Percentiles rank a stretch among this genome's conserved stretches.
Conservation (phyloP, 1,140 invertebrate genomes). For the Diabrotica undecimpunctata region DNA sequence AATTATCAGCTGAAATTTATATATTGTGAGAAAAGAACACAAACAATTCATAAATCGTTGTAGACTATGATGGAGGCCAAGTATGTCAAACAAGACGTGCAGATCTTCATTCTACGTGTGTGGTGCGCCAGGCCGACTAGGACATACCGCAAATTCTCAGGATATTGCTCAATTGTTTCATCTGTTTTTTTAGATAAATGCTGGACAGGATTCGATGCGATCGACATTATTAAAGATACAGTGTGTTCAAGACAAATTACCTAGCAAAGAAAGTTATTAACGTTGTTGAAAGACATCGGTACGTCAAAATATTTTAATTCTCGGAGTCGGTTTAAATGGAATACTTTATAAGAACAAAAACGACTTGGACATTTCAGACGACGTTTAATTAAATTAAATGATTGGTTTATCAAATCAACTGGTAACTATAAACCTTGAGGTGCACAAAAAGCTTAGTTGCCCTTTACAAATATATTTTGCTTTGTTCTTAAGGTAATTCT, state of each 20-base stretch:
- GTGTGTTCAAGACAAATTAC: neutral
- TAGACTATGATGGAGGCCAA: conserved; percentile 26
- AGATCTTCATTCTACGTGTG: conserved; percentile 26
- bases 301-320: too few species aligned
- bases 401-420: too few species aligned
- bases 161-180: conserved; percentile 26
- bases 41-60: conserved; percentile 1
- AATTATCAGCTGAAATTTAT: neutral
- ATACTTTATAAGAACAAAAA: too few species aligned
- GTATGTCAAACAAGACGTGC: conserved; percentile 26
- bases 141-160: conserved; percentile 25
- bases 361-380: too few species aligned
- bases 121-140: conserved; percentile 25
- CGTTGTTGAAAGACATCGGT: too few species aligned
- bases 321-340: too few species aligned
- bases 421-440: too few species aligned
- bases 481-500: too few species aligned
- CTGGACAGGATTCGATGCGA: neutral
- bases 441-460: too few species aligned
- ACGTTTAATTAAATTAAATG: too few species aligned
- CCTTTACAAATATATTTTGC: too few species aligned
- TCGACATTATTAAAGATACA: conserved; percentile 5
- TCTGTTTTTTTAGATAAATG: conserved; percentile 10
- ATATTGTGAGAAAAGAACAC: conserved; percentile 2
- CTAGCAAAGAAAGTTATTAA: too few species aligned